These are phyloP conservation scores for Parnassius orleans DNA, from an alignment of 2,888 invertebrate species.

Conservation along the genomic window DNA sequence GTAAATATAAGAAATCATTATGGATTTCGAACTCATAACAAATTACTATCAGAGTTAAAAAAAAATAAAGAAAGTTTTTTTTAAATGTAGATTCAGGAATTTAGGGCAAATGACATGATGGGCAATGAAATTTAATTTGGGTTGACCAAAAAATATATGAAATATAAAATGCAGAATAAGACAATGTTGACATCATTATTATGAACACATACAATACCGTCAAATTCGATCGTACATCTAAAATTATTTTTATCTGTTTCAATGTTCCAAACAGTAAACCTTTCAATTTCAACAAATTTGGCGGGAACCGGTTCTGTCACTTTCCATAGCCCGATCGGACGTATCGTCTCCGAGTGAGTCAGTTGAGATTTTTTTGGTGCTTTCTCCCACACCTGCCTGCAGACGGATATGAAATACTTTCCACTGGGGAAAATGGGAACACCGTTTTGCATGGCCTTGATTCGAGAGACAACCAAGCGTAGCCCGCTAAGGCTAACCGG, in stretches of 20 bases:
- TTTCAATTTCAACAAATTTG: slow-evolving; percentile 23
- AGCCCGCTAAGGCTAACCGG: slow-evolving; percentile 17
- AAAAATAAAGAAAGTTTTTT: too few species aligned
- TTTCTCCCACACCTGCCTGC: slow-evolving; percentile 29
- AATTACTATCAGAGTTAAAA: too few species aligned
- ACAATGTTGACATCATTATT: neutral
- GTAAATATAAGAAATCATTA: too few species aligned
- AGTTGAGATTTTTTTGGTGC: slow-evolving; percentile 25
- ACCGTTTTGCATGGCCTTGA: slow-evolving; percentile 29
- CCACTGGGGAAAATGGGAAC: slow-evolving; percentile 28
- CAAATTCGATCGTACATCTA: neutral
- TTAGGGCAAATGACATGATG: too few species aligned
- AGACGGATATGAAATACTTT: slow-evolving; percentile 29
- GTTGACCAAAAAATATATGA: too few species aligned
- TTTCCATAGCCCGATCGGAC: slow-evolving; percentile 22
- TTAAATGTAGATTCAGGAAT: too few species aligned
- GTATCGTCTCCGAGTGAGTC: slow-evolving; percentile 24
- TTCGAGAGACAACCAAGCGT: slow-evolving; percentile 21
- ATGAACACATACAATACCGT: slow-evolving; percentile 6
- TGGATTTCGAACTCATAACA: too few species aligned
- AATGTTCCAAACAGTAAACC: slow-evolving; percentile 17
- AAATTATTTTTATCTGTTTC: slow-evolving; percentile 8
- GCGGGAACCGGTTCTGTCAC: slow-evolving; percentile 26
- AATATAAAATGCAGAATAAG: neutral
- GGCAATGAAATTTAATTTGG: too few species aligned